These are phyloP conservation scores for Semicossyphus pulcher DNA, from an alignment of 2,113 vertebrate genomes.

Conservation along the genomic window DNA sequence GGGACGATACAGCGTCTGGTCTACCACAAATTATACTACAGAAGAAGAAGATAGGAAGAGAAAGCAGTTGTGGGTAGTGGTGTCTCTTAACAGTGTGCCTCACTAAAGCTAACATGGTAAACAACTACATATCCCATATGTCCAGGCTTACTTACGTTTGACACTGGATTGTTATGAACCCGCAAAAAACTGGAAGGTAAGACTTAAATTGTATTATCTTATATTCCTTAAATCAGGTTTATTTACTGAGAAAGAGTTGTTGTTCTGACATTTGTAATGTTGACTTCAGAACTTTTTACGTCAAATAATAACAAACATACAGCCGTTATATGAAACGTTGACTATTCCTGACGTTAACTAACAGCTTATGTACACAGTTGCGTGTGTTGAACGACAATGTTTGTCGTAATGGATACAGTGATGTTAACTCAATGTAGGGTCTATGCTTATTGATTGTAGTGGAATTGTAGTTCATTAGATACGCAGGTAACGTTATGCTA, in stretches of 20 bases:
- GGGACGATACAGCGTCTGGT: rapidly evolving
- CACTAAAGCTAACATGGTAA: rapidly evolving
- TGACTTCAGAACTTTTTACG: neutral
- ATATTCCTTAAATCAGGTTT: neutral
- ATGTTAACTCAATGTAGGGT: neutral
- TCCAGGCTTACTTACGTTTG: too few species aligned
- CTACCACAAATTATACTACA: neutral
- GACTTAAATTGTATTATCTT: neutral
- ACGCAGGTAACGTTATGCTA: too few species aligned
- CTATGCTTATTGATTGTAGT: too few species aligned
- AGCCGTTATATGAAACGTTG: neutral
- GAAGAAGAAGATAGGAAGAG: neutral
- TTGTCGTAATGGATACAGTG: neutral
- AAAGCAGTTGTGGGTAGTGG: constrained; percentile 28
- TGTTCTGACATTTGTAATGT: too few species aligned
- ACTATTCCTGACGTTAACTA: neutral
- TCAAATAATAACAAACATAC: neutral
- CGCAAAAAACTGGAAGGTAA: neutral
- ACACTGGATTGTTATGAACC: neutral
- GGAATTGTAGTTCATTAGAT: too few species aligned
- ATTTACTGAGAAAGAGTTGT: too few species aligned
- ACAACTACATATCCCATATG: constrained; percentile 40
- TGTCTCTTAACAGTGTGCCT: neutral
- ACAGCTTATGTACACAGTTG: neutral
- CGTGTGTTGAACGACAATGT: neutral